Percentiles rank a stretch among this genome's conserved stretches.
Conservation (phyloP, 2,113 vertebrate species). For the Psilopogon haemacephalus region DNA sequence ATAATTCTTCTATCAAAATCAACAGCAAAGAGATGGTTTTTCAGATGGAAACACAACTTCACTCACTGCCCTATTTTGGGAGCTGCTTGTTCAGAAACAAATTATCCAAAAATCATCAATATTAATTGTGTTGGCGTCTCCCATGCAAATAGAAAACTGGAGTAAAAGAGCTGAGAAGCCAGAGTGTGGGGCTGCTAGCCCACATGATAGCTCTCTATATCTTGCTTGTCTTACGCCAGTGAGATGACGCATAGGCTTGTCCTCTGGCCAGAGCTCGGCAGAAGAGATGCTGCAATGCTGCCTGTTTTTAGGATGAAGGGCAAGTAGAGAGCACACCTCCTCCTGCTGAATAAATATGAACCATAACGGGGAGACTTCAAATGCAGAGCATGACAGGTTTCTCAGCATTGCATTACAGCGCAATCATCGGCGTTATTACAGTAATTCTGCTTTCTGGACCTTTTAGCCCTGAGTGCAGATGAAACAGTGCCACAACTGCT, state of each 20-base stretch:
- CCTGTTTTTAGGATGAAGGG: not conserved
- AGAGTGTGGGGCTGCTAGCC: fast-evolving
- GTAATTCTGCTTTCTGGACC: not conserved
- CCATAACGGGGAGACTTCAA: not conserved
- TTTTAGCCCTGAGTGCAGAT: not conserved
- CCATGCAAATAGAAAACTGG: not conserved
- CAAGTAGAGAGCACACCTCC: not conserved
- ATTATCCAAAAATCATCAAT: not conserved
- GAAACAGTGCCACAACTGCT: not conserved
- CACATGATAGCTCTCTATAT: not conserved
- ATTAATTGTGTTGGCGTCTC: not conserved
- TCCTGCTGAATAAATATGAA: not conserved
- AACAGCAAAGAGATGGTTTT: not conserved
- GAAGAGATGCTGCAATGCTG: not conserved
- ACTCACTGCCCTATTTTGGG: not conserved
- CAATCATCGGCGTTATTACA: not conserved
- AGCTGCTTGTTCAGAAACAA: not conserved
- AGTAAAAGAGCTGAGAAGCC: not conserved
- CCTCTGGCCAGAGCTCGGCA: fast-evolving
- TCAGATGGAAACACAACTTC: not conserved
- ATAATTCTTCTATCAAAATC: not conserved
- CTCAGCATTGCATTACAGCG: not conserved
- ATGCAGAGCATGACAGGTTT: not conserved
- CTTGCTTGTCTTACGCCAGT: not conserved
- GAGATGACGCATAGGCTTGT: not conserved